Percentiles rank a stretch among this genome's conserved stretches.
Conservation (phyloP, 2,113 vertebrate species). For the Scortum barcoo region DNA sequence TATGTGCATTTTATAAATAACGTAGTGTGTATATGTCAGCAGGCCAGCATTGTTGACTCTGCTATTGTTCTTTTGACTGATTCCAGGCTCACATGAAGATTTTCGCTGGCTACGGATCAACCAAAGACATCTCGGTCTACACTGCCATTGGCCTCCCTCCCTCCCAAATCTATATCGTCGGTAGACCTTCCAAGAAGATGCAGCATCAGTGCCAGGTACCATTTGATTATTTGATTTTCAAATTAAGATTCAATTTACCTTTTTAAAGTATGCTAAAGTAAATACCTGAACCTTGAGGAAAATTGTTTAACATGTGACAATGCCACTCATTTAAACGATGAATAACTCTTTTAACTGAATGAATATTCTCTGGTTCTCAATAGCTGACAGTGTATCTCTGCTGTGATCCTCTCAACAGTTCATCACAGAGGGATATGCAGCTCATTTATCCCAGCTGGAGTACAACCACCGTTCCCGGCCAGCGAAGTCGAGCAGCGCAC, state of each 20-base stretch:
- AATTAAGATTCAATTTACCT: not conserved
- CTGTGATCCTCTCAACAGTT: conserved; percentile 77
- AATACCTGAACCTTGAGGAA: not conserved
- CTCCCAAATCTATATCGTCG: conserved; percentile 96
- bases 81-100: conserved; percentile 93
- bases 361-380: not conserved
- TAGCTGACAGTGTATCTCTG: conserved; percentile 9
- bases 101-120: conserved; percentile 95
- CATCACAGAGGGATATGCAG: conserved; percentile 95
- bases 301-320: not conserved
- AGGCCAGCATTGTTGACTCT: too few relatives aligned
- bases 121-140: conserved; percentile 98
- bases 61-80: conserved; percentile 24
- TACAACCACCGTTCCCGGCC: conserved; percentile 94
- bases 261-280: not conserved
- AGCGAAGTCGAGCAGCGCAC: conserved; percentile 92
- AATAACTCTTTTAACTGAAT: not conserved
- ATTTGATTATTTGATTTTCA: not conserved
- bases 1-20: not conserved
- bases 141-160: conserved; percentile 91
- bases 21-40: not conserved
- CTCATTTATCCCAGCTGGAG: conserved; percentile 95
- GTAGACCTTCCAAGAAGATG: conserved; percentile 96
- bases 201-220: conserved; percentile 96
- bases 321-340: not conserved